phyloP scores from a whole-genome alignment of 2,888 invertebrate genomes.

The Orthonevra nobilis region DNA sequence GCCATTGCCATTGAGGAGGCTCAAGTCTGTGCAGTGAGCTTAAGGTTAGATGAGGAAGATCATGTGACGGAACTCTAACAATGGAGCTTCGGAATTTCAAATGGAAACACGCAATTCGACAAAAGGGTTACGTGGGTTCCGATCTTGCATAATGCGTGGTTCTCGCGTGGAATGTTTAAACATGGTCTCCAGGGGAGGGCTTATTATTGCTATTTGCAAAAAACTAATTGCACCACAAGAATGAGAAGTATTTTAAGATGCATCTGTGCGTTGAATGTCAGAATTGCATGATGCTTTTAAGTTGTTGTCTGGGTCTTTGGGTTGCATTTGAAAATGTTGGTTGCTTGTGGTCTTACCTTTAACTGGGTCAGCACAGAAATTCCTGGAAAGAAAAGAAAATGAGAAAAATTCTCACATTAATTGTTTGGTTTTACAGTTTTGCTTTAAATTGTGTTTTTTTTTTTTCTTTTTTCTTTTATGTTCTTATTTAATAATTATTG shows the following conservation, averaged over 20 bases:
- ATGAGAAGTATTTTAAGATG: too few relatives aligned
- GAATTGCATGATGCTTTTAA: background rate
- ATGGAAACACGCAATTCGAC: background rate
- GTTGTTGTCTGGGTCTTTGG: background rate
- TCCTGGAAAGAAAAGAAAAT: constrained; percentile 57
- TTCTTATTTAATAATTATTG: constrained; percentile 16
- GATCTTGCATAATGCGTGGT: constrained; percentile 1
- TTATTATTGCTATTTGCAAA: too few relatives aligned
- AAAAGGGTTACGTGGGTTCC: too few relatives aligned
- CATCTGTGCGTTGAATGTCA: background rate
- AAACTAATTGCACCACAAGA: too few relatives aligned
- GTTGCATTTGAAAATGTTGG: constrained; percentile 4
- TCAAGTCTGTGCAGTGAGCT: background rate
- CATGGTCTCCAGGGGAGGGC: too few relatives aligned
- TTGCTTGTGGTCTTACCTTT: constrained; percentile 36
- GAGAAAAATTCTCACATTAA: constrained; percentile 60
- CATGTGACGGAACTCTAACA: background rate
- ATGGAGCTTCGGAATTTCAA: background rate
- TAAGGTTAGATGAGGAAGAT: background rate
- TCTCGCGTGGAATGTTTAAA: constrained; percentile 2
- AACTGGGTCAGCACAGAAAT: constrained; percentile 58
- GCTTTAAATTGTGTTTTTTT: background rate
- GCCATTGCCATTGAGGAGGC: constrained; percentile 13
- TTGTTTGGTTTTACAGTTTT: constrained; percentile 46
- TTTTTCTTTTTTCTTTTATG: constrained; percentile 8